These are phyloP conservation scores for Cantharis nigra DNA, from an alignment of 2,888 invertebrate genomes.

Conservation along the genomic window DNA sequence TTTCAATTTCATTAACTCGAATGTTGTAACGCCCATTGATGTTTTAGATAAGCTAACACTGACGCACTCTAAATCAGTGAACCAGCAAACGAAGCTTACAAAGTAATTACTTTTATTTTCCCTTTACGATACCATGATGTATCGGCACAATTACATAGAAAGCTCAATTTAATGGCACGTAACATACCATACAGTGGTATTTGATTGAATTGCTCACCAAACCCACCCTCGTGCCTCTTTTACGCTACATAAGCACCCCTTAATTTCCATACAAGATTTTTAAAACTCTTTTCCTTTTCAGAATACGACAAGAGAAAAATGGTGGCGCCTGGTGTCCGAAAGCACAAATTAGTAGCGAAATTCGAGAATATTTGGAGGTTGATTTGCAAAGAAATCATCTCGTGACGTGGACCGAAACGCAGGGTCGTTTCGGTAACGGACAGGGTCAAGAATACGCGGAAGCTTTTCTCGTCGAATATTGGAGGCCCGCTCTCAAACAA, in stretches of 20 bases:
- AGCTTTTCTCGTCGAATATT: constrained; percentile 81
- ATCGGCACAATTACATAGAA: constrained; percentile 48
- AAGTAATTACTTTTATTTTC: constrained; percentile 38
- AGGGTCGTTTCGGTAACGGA: constrained; percentile 90
- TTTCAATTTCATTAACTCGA: constrained; percentile 27
- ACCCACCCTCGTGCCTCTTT: constrained; percentile 20
- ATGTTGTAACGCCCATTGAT: constrained; percentile 13
- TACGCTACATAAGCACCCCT: constrained; percentile 25
- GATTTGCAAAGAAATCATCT: constrained; percentile 76
- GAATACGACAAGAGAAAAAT: constrained; percentile 82
- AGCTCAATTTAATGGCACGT: constrained; percentile 49
- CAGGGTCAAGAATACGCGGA: constrained; percentile 89
- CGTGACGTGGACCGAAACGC: constrained; percentile 84
- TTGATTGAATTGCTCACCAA: constrained; percentile 40
- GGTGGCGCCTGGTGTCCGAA: constrained; percentile 95
- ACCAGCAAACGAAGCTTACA: constrained; percentile 31
- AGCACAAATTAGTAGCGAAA: constrained; percentile 73
- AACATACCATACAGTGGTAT: constrained; percentile 44
- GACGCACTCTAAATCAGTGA: constrained; percentile 31
- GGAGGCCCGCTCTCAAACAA: constrained; percentile 67
- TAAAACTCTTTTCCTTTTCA: constrained; percentile 51
- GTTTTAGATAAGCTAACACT: constrained; percentile 25
- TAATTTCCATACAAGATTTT: constrained; percentile 14
- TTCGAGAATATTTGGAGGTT: constrained; percentile 82
- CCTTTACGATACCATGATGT: constrained; percentile 42